Base-by-base conservation (phyloP, 2,113 vertebrate genomes). In the Stigmatopora nigra region DNA sequence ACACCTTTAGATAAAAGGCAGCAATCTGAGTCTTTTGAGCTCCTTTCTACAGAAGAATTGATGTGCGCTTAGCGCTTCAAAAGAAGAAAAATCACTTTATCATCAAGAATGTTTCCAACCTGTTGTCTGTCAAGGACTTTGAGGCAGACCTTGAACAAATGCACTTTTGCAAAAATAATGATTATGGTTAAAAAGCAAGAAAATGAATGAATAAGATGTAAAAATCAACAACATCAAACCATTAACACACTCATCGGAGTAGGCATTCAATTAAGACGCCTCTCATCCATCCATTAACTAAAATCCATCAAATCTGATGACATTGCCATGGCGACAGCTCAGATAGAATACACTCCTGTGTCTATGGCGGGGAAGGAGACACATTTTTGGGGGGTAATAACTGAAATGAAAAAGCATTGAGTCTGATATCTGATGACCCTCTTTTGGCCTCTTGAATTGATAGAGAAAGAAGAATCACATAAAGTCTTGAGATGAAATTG, bases 171-270 rank as follows among this genome's bases (percentile, higher is more conserved):
- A 41, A 47, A 47, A 59, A 57, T 53, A 60, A 41, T 69, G 77
- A 73, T 77, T 77, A 57, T 25, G 20, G 66, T 63, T 53, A 71
- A 69, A 66, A 49, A 67, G 60, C 61, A 63, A 57, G 53, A 3
- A 1, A 41, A 7, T n/a, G 38, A 58, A 58, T 35, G 3, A 5
- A 55, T 14, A 41, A 51, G 65, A 57, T 68, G 66, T 46, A 69
- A 48, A 72, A 71, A 82, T 78, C 77, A 15, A 80, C 82, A 74
- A 69, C 16, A n/a, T 65, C 53, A 25, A 6, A 1, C 13, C 7
- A 7, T 3, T 20, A 14, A 7, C 22, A 13, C 5, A 12, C 53
- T 31, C 53, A 13, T 31, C 14, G 6, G 12, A 7, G 53, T 22
- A 56, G 3, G 3, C 53, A 56, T 56, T 25, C 22, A 55, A 14